Evolutionary conservation across 2,888 invertebrate species (phyloP).

Genomic region (Amphipoea oculea): DNA sequence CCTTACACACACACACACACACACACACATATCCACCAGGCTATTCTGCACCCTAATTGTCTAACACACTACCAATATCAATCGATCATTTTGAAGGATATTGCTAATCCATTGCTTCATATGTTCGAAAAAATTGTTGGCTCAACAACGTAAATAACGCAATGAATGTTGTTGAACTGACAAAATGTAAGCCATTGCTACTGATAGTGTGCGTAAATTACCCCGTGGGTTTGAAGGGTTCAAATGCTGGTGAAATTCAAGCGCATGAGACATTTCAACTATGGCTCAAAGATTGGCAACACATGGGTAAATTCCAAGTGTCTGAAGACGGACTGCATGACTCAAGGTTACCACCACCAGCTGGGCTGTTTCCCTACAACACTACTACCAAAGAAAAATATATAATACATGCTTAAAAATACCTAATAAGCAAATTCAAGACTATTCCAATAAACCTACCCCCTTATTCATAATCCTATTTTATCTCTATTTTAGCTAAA

Average conservation of each 20-base stretch:
- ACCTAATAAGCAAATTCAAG: neutral
- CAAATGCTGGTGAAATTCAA: neutral
- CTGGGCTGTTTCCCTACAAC: neutral
- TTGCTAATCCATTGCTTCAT: neutral
- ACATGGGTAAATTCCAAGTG: conserved; percentile 5
- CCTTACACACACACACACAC: conserved; percentile 10
- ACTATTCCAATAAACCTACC: neutral
- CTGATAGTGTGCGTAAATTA: neutral
- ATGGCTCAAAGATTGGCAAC: neutral
- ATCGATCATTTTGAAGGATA: neutral
- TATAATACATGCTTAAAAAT: conserved; percentile 2
- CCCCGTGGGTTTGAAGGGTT: neutral
- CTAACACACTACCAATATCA: neutral
- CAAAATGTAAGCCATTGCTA: neutral
- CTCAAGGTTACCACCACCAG: neutral
- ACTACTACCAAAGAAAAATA: neutral
- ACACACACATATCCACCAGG: neutral
- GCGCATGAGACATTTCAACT: neutral
- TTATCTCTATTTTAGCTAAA: too few relatives aligned
- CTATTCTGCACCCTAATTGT: too few relatives aligned
- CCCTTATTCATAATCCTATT: too few relatives aligned
- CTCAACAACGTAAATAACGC: neutral
- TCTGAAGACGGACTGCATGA: neutral
- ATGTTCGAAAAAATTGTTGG: neutral
- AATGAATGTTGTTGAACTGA: neutral